Percentiles rank a stretch among this genome's conserved stretches.
phyloP scores from a whole-genome alignment of 1,140 invertebrate genomes.

The Meteorus sp. region DNA sequence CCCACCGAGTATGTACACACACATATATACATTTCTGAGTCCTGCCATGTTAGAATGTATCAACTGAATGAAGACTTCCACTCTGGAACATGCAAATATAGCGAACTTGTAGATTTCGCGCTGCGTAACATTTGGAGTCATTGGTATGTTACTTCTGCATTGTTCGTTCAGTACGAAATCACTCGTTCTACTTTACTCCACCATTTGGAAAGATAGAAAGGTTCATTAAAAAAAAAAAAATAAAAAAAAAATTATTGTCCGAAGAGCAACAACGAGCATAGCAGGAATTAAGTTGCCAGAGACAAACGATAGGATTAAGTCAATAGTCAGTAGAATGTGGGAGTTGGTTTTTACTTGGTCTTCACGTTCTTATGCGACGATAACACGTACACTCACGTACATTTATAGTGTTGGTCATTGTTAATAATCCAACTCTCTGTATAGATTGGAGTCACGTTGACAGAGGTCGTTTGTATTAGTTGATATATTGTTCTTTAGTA shows the following conservation, averaged over 20 bases:
- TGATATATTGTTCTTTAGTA: too few species aligned
- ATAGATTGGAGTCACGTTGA: conserved; percentile 3
- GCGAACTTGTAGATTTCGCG: conserved; percentile 24
- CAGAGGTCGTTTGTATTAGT: conserved; percentile 6
- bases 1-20: background rate
- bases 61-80: conserved; percentile 1
- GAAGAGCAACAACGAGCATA: too few species aligned
- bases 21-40: conserved; percentile 6
- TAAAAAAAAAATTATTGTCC: too few species aligned
- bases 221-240: too few species aligned
- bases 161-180: background rate
- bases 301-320: too few species aligned
- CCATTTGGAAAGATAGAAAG: too few species aligned
- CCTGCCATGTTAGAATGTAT: conserved; percentile 1
- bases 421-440: conserved; percentile 15
- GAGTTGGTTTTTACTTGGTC: too few species aligned
- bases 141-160: conserved; percentile 14
- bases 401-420: background rate
- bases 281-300: too few species aligned
- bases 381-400: too few species aligned
- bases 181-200: too few species aligned
- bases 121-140: conserved; percentile 3
- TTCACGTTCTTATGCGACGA: too few species aligned
- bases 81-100: conserved; percentile 31
- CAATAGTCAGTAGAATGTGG: too few species aligned